Conservation (phyloP, 2,113 vertebrate species). For the Nesoenas mayeri region DNA sequence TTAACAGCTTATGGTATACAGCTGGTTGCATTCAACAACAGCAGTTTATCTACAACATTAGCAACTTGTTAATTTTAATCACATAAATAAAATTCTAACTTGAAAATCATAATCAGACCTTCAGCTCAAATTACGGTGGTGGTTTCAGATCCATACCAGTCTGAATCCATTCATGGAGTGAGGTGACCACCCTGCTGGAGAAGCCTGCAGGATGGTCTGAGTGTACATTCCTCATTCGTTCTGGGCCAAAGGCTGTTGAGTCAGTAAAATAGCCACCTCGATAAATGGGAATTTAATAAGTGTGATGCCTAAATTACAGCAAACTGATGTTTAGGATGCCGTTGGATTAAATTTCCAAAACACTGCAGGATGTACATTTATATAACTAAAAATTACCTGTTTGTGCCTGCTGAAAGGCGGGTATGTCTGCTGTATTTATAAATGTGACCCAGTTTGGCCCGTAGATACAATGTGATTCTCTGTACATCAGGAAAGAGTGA, state of each 20-base stretch:
- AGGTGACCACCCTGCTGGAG: background rate
- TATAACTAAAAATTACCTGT: background rate
- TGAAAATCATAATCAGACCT: background rate
- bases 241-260: background rate
- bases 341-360: background rate
- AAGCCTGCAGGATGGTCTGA: background rate
- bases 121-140: background rate
- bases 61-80: background rate
- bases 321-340: background rate
- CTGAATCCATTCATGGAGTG: background rate
- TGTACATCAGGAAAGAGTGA: background rate
- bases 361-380: background rate
- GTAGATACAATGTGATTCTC: background rate
- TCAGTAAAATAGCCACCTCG: background rate
- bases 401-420: background rate
- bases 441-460: background rate
- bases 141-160: background rate
- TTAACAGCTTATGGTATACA: background rate
- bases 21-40: background rate
- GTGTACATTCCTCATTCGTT: background rate
- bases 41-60: background rate
- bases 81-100: background rate
- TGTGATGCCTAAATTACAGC: background rate
- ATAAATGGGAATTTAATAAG: background rate
- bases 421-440: background rate